These are phyloP conservation scores for Mus pahari DNA, from an alignment of 2,113 vertebrate genomes.

Conservation along the genomic window DNA sequence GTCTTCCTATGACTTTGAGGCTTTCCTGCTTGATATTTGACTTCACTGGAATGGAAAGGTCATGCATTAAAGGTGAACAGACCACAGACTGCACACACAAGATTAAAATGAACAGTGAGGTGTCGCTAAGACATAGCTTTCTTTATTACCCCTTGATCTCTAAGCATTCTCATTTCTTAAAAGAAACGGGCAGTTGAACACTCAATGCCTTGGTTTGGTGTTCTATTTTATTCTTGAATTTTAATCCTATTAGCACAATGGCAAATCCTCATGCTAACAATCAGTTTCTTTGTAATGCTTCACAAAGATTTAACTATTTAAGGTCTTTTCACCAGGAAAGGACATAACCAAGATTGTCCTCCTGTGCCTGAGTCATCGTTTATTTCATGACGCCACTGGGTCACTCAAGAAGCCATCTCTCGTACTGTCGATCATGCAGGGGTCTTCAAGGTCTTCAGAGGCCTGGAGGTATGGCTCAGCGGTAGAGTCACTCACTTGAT, in stretches of 20 bases:
- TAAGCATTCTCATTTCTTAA: slow-evolving; percentile 40
- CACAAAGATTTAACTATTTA: slow-evolving; percentile 52
- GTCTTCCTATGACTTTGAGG: slow-evolving; percentile 75
- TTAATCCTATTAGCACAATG: slow-evolving; percentile 57
- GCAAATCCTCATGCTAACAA: slow-evolving; percentile 40
- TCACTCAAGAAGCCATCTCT: too few relatives aligned
- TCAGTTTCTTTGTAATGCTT: slow-evolving; percentile 32
- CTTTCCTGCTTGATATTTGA: slow-evolving; percentile 78
- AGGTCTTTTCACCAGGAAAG: not conserved
- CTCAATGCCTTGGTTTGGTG: not conserved
- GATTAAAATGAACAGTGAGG: slow-evolving; percentile 61
- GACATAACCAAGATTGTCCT: not conserved
- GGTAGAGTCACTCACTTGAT: too few relatives aligned
- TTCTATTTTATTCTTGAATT: not conserved
- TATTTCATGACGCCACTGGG: too few relatives aligned
- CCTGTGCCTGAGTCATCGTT: too few relatives aligned
- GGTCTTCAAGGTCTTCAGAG: too few relatives aligned
- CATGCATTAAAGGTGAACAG: slow-evolving; percentile 68
- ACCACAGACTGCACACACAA: slow-evolving; percentile 59
- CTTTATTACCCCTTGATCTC: slow-evolving; percentile 24
- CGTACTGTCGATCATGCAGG: too few relatives aligned
- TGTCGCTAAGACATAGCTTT: slow-evolving; percentile 41
- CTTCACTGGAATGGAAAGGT: slow-evolving; percentile 76
- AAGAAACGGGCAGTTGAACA: slow-evolving; percentile 20
- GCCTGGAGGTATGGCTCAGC: too few relatives aligned